phyloP scores from a whole-genome alignment of 1,140 invertebrate genomes.

The Drosophila erecta region DNA sequence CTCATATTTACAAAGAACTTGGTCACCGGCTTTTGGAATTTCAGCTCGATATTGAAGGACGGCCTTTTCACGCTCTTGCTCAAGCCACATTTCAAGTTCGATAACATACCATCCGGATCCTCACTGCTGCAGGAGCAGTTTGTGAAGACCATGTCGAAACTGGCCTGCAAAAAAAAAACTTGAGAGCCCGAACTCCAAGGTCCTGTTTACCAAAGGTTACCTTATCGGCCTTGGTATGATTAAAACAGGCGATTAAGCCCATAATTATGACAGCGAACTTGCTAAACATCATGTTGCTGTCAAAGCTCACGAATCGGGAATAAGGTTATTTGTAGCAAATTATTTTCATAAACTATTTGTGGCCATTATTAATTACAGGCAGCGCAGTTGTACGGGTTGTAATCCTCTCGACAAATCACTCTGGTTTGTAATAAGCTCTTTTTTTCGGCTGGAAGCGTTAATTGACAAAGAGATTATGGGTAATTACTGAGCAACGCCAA shows the following conservation, averaged over 20 bases:
- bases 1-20: constrained; percentile 53
- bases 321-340: constrained; percentile 9
- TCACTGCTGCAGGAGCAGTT: constrained; percentile 44
- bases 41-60: constrained; percentile 46
- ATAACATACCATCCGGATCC: constrained; percentile 46
- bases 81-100: constrained; percentile 33
- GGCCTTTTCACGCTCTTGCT: constrained; percentile 49
- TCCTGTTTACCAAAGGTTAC: not conserved
- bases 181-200: too few relatives aligned
- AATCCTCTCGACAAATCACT: constrained; percentile 45
- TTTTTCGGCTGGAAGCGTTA: constrained; percentile 25
- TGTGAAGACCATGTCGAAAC: constrained; percentile 53
- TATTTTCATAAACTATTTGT: constrained; percentile 2
- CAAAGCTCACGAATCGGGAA: constrained; percentile 9
- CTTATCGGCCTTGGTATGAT: constrained; percentile 8
- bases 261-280: constrained; percentile 28
- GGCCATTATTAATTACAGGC: constrained; percentile 20
- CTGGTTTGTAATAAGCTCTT: constrained; percentile 22
- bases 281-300: constrained; percentile 22
- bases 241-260: constrained; percentile 1
- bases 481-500: not conserved
- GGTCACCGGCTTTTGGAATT: constrained; percentile 46
- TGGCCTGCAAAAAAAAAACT: constrained; percentile 17
- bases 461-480: constrained; percentile 42
- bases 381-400: constrained; percentile 18